Percentiles rank a stretch among this genome's conserved stretches.
Conservation (phyloP, 2,797 vertebrate species). For the Rhadinocentrus ornatus region DNA sequence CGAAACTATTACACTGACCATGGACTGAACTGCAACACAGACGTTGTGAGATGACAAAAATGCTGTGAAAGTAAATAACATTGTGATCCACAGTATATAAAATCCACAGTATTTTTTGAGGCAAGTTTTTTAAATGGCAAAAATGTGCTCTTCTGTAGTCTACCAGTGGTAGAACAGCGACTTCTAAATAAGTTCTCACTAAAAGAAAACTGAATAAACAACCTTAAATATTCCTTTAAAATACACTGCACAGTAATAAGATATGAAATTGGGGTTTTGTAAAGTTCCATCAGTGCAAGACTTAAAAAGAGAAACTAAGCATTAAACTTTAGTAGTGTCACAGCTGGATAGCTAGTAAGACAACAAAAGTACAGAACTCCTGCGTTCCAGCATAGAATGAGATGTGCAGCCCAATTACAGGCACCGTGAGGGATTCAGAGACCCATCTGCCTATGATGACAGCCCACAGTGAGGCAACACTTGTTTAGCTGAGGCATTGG, state of each 20-base stretch:
- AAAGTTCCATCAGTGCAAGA: not conserved
- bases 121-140: no score
- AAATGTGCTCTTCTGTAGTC: no score
- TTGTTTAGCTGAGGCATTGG: constrained; percentile 48
- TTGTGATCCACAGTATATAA: not conserved
- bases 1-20: not conserved
- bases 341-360: constrained; percentile 64
- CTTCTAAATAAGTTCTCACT: no score
- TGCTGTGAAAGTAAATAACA: not conserved
- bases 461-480: constrained; percentile 54
- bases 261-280: not conserved
- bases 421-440: constrained; percentile 57
- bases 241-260: not conserved
- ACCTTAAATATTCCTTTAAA: not conserved
- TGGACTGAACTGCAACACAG: not conserved
- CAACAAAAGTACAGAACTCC: constrained; percentile 55
- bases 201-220: not conserved
- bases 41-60: not conserved
- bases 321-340: constrained; percentile 18
- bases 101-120: no score
- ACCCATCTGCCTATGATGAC: constrained; percentile 65
- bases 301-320: constrained; percentile 14
- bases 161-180: no score
- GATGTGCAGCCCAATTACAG: constrained; percentile 64
- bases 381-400: constrained; percentile 46